Percentiles rank a stretch among this genome's conserved stretches.
Evolutionary conservation across 2,113 vertebrate genomes (phyloP).

Genomic region (Saccopteryx leptura): DNA sequence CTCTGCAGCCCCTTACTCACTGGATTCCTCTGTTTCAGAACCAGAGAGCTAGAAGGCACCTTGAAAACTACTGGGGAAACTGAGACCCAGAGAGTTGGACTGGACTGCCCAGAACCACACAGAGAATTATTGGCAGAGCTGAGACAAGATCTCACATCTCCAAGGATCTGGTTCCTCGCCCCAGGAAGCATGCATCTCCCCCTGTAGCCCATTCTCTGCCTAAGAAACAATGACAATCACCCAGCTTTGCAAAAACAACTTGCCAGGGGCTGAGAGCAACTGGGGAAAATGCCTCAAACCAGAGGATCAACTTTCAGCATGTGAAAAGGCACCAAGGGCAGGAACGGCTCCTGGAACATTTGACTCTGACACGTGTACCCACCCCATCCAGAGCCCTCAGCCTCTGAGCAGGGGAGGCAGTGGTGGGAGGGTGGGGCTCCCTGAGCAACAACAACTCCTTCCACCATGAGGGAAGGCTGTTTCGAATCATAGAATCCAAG

Average conservation of each 20-base stretch:
- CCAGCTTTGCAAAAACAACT: slow-evolving; percentile 43
- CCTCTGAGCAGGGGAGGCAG: not conserved
- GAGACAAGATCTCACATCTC: not conserved
- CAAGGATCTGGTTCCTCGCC: not conserved
- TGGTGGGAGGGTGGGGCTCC: not conserved
- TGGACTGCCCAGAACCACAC: not conserved
- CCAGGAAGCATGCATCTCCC: not conserved
- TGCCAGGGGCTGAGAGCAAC: not conserved
- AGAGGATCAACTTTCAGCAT: slow-evolving; percentile 63
- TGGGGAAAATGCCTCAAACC: slow-evolving; percentile 1
- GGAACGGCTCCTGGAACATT: slow-evolving; percentile 48
- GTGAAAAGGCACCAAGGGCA: slow-evolving; percentile 54
- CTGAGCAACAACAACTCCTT: not conserved
- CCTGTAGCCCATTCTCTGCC: not conserved
- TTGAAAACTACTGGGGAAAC: not conserved
- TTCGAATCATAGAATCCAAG: slow-evolving; percentile 57
- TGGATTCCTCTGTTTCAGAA: not conserved
- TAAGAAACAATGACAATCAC: not conserved
- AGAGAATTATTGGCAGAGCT: not conserved
- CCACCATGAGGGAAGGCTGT: slow-evolving; percentile 25
- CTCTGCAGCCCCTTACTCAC: not conserved
- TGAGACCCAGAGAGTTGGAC: not conserved
- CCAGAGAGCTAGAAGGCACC: not conserved
- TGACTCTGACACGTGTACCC: slow-evolving; percentile 29
- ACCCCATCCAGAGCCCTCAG: not conserved